These are phyloP conservation scores for Brienomyrus brachyistius DNA, from an alignment of 2,113 vertebrate genomes.

Conservation along the genomic window DNA sequence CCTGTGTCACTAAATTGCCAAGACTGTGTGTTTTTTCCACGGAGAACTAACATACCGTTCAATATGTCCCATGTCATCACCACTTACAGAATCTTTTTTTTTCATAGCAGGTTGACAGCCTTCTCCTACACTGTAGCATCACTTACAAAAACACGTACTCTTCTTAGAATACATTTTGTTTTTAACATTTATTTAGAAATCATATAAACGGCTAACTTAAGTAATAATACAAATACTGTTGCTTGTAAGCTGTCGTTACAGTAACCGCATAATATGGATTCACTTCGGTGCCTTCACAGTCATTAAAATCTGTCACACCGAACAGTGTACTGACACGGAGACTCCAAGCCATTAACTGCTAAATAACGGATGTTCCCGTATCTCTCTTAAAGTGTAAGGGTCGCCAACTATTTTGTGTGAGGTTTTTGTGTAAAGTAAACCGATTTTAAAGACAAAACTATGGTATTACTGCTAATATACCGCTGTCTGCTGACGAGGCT, in stretches of 20 bases:
- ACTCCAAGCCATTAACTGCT: neutral
- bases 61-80: neutral
- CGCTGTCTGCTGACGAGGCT: constrained; percentile 10
- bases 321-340: neutral
- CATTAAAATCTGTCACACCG: neutral
- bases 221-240: neutral
- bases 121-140: neutral
- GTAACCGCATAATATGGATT: neutral
- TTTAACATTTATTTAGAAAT: neutral
- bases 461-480: neutral
- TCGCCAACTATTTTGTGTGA: neutral
- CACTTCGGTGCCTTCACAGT: neutral
- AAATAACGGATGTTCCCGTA: neutral
- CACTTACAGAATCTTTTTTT: neutral
- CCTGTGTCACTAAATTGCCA: neutral
- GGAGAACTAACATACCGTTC: neutral
- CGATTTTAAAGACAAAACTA: neutral
- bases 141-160: neutral
- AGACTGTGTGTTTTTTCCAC: neutral
- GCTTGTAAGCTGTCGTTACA: neutral
- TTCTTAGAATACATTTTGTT: neutral
- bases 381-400: neutral
- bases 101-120: neutral
- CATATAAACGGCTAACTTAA: neutral
- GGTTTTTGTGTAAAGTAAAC: neutral